A percentile compares a stretch with the other conserved stretches of the same genome.
Conservation (phyloP, 2,888 invertebrate genomes). For the Pegoplata infirma region DNA sequence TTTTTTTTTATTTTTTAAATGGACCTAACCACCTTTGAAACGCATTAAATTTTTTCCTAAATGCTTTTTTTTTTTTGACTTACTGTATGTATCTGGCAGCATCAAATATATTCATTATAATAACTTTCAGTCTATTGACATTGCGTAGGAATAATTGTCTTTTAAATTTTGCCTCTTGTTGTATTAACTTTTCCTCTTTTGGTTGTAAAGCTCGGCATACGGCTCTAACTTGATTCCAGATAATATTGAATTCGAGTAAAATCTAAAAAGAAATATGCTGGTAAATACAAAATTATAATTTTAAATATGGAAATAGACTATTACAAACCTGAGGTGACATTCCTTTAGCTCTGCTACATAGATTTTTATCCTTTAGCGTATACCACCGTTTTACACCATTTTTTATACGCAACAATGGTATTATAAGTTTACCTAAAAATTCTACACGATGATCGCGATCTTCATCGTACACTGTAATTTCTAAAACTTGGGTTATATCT, state of each 20-base stretch:
- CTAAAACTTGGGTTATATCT: conserved; percentile 95
- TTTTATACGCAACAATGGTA: conserved; percentile 90
- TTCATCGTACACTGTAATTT: conserved; percentile 98
- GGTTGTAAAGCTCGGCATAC: conserved; percentile 95
- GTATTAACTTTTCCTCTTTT: conserved; percentile 96
- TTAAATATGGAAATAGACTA: background rate
- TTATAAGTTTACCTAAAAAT: conserved; percentile 94
- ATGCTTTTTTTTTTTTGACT: conserved; percentile 77
- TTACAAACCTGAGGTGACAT: conserved; percentile 84
- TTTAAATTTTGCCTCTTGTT: conserved; percentile 96
- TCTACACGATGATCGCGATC: conserved; percentile 99
- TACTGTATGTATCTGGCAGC: conserved; percentile 94
- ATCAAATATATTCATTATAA: conserved; percentile 93
- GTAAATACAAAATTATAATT: background rate
- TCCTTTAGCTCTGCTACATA: conserved; percentile 94
- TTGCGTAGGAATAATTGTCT: conserved; percentile 95
- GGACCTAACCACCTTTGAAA: background rate
- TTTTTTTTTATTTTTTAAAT: no score
- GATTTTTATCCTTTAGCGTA: conserved; percentile 96
- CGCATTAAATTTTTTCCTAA: conserved; percentile 7
- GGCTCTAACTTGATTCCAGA: conserved; percentile 96
- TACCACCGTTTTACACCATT: conserved; percentile 98
- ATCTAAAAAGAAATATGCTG: conserved; percentile 81
- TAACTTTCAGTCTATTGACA: conserved; percentile 93
- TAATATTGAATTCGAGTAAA: conserved; percentile 91